These are phyloP conservation scores for Diarsia mendica DNA, from an alignment of 2,888 invertebrate genomes.

Conservation along the genomic window DNA sequence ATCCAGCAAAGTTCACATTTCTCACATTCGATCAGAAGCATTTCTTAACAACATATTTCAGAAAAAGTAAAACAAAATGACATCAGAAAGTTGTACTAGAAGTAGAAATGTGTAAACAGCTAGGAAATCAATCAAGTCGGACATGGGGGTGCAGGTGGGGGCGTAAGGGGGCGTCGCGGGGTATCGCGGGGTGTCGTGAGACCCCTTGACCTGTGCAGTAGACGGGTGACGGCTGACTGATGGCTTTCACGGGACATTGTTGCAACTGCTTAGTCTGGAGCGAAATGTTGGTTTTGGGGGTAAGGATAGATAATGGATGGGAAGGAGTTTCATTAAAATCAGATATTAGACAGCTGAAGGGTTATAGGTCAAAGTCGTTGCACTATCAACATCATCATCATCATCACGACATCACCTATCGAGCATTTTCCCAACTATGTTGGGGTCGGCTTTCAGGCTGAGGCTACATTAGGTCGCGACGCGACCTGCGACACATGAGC, in stretches of 20 bases:
- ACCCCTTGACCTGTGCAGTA: constrained; percentile 83
- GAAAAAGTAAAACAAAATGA: constrained; percentile 58
- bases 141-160: constrained; percentile 61
- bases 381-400: too few relatives aligned
- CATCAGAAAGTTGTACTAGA: constrained; percentile 63
- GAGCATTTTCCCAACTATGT: too few relatives aligned
- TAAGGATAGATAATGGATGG: background rate
- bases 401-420: too few relatives aligned
- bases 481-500: too few relatives aligned
- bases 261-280: constrained; percentile 56
- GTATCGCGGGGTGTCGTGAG: constrained; percentile 64
- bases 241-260: constrained; percentile 73
- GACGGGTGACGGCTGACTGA: constrained; percentile 82
- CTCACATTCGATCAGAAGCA: constrained; percentile 43
- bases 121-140: constrained; percentile 88
- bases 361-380: background rate
- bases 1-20: constrained; percentile 16
- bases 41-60: constrained; percentile 49
- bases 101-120: constrained; percentile 68
- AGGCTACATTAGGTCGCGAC: too few relatives aligned
- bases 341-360: background rate
- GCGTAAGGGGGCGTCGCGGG: constrained; percentile 43
- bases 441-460: too few relatives aligned
- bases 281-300: constrained; percentile 7
- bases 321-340: background rate